Evolutionary conservation across 2,888 invertebrate genomes (phyloP).

Genomic region (Drosophila meridiana): DNA sequence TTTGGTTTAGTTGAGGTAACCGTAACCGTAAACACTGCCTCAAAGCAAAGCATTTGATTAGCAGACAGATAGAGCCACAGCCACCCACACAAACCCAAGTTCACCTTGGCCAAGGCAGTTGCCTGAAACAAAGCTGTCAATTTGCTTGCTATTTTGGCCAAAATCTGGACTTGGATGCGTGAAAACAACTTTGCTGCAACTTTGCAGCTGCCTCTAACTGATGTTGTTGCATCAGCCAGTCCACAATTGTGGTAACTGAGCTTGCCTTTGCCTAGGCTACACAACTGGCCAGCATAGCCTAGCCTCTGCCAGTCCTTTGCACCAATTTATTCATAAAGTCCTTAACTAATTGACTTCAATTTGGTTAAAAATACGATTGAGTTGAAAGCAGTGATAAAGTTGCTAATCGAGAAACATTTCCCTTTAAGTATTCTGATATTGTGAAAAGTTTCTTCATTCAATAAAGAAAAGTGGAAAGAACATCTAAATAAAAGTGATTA

Average conservation of each 20-base stretch:
- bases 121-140: constrained; percentile 50
- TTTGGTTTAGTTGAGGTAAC: constrained; percentile 63
- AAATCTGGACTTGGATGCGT: constrained; percentile 1
- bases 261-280: background rate
- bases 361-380: background rate
- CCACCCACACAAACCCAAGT: background rate
- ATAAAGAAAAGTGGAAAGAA: background rate
- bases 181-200: constrained; percentile 6
- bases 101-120: constrained; percentile 13
- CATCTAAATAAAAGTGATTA: background rate
- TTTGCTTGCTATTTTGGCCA: constrained; percentile 28
- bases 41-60: constrained; percentile 78
- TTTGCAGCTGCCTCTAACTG: constrained; percentile 13
- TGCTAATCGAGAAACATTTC: constrained; percentile 5
- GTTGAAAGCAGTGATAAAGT: background rate
- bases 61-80: constrained; percentile 20
- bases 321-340: constrained; percentile 11
- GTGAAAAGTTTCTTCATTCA: background rate
- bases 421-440: background rate
- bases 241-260: constrained; percentile 22
- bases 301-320: background rate
- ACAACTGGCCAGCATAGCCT: background rate
- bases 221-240: background rate
- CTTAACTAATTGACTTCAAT: constrained; percentile 5
- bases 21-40: constrained; percentile 53